Percentiles rank a stretch among this genome's conserved stretches.
phyloP scores from a whole-genome alignment of 2,113 vertebrate species.

The Haplotaxodon microlepis region DNA sequence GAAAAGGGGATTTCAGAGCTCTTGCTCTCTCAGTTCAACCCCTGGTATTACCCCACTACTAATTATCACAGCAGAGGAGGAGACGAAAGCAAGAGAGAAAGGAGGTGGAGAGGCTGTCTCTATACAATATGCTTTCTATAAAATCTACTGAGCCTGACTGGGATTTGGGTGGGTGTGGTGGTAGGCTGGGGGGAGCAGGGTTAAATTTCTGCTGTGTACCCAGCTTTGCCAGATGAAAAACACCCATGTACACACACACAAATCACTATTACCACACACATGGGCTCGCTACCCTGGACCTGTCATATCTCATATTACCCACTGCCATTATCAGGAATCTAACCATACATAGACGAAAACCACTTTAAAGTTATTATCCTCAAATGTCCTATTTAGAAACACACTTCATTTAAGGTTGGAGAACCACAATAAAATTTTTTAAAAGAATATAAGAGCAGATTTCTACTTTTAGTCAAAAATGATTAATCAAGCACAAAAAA shows the following conservation, averaged over 20 bases:
- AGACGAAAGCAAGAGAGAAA: slow-evolving; percentile 8
- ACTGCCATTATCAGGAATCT: background rate
- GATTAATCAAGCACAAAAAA: background rate
- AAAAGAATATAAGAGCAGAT: background rate
- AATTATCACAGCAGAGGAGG: slow-evolving; percentile 58
- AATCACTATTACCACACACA: background rate
- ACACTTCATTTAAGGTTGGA: background rate
- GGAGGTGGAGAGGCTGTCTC: slow-evolving; percentile 6
- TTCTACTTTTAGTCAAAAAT: background rate
- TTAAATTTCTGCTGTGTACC: slow-evolving; percentile 29
- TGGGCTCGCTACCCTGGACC: background rate
- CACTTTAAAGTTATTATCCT: background rate
- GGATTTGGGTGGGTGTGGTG: slow-evolving; percentile 41
- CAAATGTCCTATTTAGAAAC: background rate
- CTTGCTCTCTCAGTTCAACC: slow-evolving; percentile 14
- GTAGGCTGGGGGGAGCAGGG: slow-evolving; percentile 2
- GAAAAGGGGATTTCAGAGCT: slow-evolving; percentile 58
- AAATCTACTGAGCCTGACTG: slow-evolving; percentile 18
- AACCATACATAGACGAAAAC: background rate
- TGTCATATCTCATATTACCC: background rate
- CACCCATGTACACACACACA: background rate
- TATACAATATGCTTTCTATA: slow-evolving; percentile 62
- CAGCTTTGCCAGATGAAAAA: slow-evolving; percentile 14
- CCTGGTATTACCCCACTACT: slow-evolving; percentile 45
- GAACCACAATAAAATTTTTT: background rate